phyloP scores from a whole-genome alignment of 2,797 vertebrate species.

The Pitangus sulphuratus region DNA sequence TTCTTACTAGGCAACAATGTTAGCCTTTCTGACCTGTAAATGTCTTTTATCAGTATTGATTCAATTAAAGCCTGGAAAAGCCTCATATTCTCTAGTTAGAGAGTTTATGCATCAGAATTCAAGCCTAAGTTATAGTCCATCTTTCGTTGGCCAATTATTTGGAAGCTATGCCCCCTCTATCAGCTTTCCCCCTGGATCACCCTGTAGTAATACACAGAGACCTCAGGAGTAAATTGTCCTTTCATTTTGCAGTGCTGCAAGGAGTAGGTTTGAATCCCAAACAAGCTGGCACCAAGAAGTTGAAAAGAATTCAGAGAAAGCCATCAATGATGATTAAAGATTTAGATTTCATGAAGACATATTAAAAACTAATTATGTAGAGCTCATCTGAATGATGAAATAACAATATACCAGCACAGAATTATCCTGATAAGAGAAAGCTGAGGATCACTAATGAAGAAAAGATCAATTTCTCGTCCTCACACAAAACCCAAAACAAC shows the following conservation, averaged over 20 bases:
- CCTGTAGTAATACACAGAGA: background rate
- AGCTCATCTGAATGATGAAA: background rate
- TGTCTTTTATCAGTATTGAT: background rate
- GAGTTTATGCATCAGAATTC: background rate
- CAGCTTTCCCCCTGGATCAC: background rate
- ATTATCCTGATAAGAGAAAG: background rate
- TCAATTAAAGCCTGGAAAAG: background rate
- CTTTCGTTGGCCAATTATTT: background rate
- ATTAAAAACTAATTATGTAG: background rate
- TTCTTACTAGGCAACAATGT: background rate
- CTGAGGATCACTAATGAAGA: background rate
- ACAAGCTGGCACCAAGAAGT: background rate
- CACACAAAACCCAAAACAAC: fast-evolving
- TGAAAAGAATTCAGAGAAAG: conserved; percentile 21
- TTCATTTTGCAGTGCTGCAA: background rate
- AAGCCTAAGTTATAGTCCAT: background rate
- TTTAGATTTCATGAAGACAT: background rate
- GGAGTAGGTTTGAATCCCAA: background rate
- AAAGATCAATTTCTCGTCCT: background rate
- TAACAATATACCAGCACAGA: background rate
- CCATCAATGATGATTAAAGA: background rate
- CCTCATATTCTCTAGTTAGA: background rate
- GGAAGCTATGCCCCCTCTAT: background rate
- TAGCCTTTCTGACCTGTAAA: background rate
- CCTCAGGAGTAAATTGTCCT: background rate